These are phyloP conservation scores for Scartelaos histophorus DNA, from an alignment of 2,113 vertebrate species.

Conservation along the genomic window DNA sequence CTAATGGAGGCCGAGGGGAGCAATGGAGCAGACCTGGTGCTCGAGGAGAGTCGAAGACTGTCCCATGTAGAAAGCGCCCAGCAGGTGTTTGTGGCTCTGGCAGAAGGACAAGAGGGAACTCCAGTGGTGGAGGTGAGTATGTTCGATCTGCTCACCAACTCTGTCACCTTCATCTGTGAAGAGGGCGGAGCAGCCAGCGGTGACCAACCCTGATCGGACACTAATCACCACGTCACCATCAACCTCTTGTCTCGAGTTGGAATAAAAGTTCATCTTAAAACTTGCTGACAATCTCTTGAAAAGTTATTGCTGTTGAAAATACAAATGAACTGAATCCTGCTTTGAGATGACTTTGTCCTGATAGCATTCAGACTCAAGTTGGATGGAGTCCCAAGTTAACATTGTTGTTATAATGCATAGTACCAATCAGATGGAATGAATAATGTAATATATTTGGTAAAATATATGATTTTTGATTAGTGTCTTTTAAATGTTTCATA, in stretches of 20 bases:
- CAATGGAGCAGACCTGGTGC: conserved; percentile 36
- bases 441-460: background rate
- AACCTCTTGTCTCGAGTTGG: background rate
- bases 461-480: background rate
- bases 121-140: conserved; percentile 83
- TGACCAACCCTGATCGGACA: background rate
- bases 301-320: background rate
- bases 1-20: background rate
- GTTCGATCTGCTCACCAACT: conserved; percentile 84
- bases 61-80: conserved; percentile 72
- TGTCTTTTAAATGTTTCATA: background rate
- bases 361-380: no score
- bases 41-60: conserved; percentile 72
- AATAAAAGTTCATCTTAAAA: no score
- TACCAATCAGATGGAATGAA: background rate
- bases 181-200: conserved; percentile 59
- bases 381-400: background rate
- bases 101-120: conserved; percentile 60
- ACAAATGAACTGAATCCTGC: no score
- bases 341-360: no score
- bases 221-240: background rate
- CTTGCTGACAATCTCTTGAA: background rate
- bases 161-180: conserved; percentile 83
- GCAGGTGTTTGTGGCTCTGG: conserved; percentile 81
- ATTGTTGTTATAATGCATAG: background rate